Conservation (phyloP, 2,113 vertebrate species). For the Menura novaehollandiae region DNA sequence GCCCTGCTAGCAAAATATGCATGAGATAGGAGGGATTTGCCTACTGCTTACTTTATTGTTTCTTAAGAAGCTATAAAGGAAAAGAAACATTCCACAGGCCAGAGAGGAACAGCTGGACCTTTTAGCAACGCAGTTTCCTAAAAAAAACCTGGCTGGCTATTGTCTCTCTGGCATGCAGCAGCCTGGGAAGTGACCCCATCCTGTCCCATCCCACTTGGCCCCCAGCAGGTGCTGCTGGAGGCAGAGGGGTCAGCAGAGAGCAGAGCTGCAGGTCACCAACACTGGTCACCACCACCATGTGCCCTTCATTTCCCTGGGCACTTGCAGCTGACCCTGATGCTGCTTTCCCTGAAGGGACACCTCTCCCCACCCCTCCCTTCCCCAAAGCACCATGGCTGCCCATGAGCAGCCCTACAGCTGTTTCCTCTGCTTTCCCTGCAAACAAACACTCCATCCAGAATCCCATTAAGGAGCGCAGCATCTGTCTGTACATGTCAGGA, state of each 20-base stretch:
- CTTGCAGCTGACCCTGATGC: neutral
- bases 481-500: accelerated
- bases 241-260: neutral
- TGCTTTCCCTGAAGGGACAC: neutral
- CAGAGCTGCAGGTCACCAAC: neutral
- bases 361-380: neutral
- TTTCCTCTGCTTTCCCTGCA: neutral
- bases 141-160: neutral
- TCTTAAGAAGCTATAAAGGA: neutral
- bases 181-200: neutral
- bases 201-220: neutral
- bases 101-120: neutral
- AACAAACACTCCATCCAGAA: neutral
- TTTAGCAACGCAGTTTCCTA: neutral
- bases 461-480: neutral
- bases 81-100: neutral
- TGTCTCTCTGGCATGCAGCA: accelerated
- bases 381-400: accelerated
- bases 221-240: neutral
- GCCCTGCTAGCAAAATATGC: neutral
- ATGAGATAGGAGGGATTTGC: neutral
- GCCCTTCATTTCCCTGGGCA: neutral
- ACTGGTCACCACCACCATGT: accelerated
- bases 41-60: neutral
- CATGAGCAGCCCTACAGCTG: neutral